Evolutionary conservation across 2,113 vertebrate species (phyloP), one percentile per base, ranked within the genome.

Genomic region (Prolemur simus): DNA sequence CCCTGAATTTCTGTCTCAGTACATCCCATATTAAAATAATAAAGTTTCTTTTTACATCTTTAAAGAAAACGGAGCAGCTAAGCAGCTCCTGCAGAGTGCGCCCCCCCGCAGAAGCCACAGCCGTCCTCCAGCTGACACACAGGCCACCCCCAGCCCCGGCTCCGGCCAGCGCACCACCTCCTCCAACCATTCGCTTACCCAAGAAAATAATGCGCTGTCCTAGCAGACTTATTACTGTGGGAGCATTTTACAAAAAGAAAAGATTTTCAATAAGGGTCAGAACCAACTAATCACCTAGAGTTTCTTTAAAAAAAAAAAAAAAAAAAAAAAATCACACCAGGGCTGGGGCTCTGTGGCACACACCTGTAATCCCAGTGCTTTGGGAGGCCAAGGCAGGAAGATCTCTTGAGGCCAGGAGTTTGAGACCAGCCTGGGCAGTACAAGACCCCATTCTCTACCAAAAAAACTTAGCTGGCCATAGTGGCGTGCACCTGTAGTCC

Each of bases 81-180:
- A 1, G 20, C 60, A 66, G 42, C 49, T 29, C 1, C 0, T 0
- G 6, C 6, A 37, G 12, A 54, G 52, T 5, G 0, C 0, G 2
- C 13, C 2, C 0, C 10, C 63, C 8, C 1, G 0, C 3, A 3
- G 34, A 49, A 47, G 21, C 34, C 4, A 0, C 34, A 4, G 78
- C 1, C 52, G 21, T 32, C 37, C 25, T 27, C 11, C 8, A 5
- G 47, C 47, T 0, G 8, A 7, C 18, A 27, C n/a, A 0, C 45
- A 11, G 27, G 71, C 3, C 0, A 6, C 63, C 8, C 0, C 29
- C 34, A 2, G 77, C 29, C 12, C 49, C 0, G 17, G 49, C 34
- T 39, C n/a, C 2, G 7, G 4, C 2, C 8, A 15, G n/a, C 2
- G 3, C 0, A 1, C 23, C 77, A 14, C 14, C 5, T 7, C 63